Evolutionary conservation across 2,888 invertebrate species (phyloP), one percentile per base, ranked within the genome.

Genomic region (Machimus rusticus): DNA sequence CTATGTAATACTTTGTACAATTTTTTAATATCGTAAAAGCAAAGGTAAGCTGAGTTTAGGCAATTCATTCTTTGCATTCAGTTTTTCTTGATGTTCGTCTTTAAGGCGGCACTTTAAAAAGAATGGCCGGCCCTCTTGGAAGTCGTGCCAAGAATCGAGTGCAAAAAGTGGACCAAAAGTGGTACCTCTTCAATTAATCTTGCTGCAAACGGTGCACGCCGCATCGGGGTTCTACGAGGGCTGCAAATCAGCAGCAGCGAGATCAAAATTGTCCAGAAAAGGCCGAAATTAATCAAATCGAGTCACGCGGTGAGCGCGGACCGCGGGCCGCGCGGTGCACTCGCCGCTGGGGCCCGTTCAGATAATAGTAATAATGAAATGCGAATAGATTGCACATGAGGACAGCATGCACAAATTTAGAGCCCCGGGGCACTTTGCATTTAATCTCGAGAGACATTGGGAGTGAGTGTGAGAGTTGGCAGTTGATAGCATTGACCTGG

Each of bases 401-500:
- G 87, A 88, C 87, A 86, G 78, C 81, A 79, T 87, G 82, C 87
- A 79, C 81, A 82, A 87, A 88, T 87, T 87, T 79, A 87, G 85
- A 74, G 74, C 43, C 87, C 87, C 81, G 46, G 87, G 88, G 74
- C 85, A 87, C 51, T 87, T 87, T 86, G 85, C 86, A 76, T 86
- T 87, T 87, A 79, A 88, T 87, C 85, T 86, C 78, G 46, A 87
- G 57, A 85, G 87, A 57, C 87, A 87, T 88, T 87, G 87, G 86
- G 78, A 87, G 82, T 88, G 66, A 87, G 74, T 88, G 87, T 87
- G 82, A 87, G 86, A 81, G 87, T 82, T 81, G 31, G 37, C 82
- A 82, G 81, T 82, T 43, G 74, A 87, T 81, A 88, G 87, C 89
- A 90, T 90, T 93, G 93, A 93, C 94, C 94, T 89, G 93, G 90